phyloP scores from a whole-genome alignment of 1,140 invertebrate genomes.

The Eriosoma lanigerum region DNA sequence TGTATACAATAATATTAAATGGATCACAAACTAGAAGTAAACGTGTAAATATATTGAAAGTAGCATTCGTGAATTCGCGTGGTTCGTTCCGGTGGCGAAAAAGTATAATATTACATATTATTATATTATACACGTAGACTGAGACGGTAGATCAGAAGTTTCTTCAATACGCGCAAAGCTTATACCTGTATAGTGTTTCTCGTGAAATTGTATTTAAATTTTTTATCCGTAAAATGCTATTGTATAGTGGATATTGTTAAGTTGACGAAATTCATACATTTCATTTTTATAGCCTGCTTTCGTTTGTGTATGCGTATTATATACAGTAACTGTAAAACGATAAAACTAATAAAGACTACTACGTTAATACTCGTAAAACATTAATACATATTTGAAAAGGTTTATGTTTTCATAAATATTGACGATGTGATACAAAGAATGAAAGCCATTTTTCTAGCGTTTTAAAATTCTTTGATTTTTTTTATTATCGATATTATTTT shows the following conservation, averaged over 20 bases:
- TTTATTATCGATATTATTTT: not conserved
- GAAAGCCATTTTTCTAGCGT: not conserved
- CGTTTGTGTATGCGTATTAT: not conserved
- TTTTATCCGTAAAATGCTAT: not conserved
- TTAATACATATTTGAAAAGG: not conserved
- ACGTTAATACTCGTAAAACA: not conserved
- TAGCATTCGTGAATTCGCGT: no score
- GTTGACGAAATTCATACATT: not conserved
- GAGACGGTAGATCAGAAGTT: not conserved
- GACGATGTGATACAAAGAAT: not conserved
- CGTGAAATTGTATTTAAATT: conserved; percentile 33
- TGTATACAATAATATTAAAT: no score
- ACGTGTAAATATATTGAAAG: no score
- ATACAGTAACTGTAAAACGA: no score
- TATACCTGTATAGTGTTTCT: not conserved
- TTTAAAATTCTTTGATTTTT: not conserved
- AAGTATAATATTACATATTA: no score
- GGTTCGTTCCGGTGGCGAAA: no score
- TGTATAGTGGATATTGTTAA: not conserved
- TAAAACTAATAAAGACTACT: not conserved
- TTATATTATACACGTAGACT: no score
- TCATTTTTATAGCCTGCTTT: not conserved
- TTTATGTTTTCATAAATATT: not conserved
- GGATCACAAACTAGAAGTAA: no score
- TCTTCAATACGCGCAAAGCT: no score